These are phyloP conservation scores for Lycopodina hypogea DNA, from an alignment of 37 sponge, comb jelly and placozoan species.

Conservation along the genomic window DNA sequence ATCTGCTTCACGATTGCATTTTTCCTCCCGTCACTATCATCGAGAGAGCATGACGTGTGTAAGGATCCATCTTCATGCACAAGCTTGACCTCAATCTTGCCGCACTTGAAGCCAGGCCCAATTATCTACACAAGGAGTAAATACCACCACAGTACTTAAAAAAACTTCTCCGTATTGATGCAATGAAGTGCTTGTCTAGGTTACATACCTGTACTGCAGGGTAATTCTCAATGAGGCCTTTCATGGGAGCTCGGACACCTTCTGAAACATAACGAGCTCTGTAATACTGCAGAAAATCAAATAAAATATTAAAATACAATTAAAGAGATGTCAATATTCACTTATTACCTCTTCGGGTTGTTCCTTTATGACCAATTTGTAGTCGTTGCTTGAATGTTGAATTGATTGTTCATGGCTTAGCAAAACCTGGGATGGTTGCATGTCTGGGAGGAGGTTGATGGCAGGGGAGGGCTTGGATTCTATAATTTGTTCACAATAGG, in stretches of 20 bases:
- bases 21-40: constrained; percentile 33
- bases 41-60: constrained; percentile 41
- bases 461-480: neutral
- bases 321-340: neutral
- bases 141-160: neutral
- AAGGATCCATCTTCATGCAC: constrained; percentile 49
- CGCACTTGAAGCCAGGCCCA: constrained; percentile 21
- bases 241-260: constrained; percentile 77
- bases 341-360: constrained; percentile 71
- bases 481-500: neutral
- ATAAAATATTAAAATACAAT: neutral
- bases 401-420: neutral
- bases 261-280: constrained; percentile 79
- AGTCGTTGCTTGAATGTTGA: neutral
- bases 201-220: constrained; percentile 72
- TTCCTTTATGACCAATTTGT: constrained; percentile 38
- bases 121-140: constrained; percentile 16
- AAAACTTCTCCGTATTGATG: neutral
- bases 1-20: constrained; percentile 44
- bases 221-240: constrained; percentile 49
- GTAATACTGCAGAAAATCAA: constrained; percentile 53
- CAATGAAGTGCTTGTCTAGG: neutral
- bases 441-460: neutral
- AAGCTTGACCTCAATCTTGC: constrained; percentile 44
- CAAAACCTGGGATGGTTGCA: constrained; percentile 1